These are phyloP conservation scores for Hypothenemus hampei DNA, from an alignment of 1,140 invertebrate species.

Conservation along the genomic window DNA sequence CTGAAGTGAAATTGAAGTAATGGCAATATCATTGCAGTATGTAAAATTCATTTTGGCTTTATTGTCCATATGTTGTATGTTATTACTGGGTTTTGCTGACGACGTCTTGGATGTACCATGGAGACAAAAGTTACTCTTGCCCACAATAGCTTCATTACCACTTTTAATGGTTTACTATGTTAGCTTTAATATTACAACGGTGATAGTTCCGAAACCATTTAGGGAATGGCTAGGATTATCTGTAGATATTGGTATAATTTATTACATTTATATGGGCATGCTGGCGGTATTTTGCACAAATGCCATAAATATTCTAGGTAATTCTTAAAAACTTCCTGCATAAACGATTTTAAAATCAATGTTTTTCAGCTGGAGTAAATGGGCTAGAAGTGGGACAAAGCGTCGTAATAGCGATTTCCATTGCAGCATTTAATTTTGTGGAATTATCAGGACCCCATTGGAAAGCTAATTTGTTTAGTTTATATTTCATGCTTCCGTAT, in stretches of 20 bases:
- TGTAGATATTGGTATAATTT: constrained; percentile 79
- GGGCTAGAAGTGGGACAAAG: constrained; percentile 97
- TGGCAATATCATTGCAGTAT: constrained; percentile 74
- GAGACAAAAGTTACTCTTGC: constrained; percentile 94
- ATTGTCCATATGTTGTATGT: constrained; percentile 96
- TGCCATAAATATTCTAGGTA: constrained; percentile 91
- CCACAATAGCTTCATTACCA: constrained; percentile 92
- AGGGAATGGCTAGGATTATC: constrained; percentile 67
- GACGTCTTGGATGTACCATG: constrained; percentile 95
- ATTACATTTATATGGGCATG: constrained; percentile 99
- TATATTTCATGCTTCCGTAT: constrained; percentile 94
- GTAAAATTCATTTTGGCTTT: constrained; percentile 90
- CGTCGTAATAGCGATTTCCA: constrained; percentile 85
- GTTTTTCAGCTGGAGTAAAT: constrained; percentile 81
- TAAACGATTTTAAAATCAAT: not conserved
- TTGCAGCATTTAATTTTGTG: constrained; percentile 82
- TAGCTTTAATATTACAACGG: constrained; percentile 91
- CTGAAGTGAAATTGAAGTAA: too few species aligned
- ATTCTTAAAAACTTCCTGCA: constrained; percentile 1
- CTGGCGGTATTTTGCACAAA: constrained; percentile 99
- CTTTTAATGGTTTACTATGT: constrained; percentile 97
- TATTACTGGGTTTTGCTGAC: constrained; percentile 96
- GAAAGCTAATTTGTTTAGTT: constrained; percentile 80
- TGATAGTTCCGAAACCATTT: constrained; percentile 89
- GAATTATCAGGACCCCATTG: constrained; percentile 70